Evolutionary conservation across 2,797 vertebrate genomes (phyloP).

Genomic region (Chromis chromis): DNA sequence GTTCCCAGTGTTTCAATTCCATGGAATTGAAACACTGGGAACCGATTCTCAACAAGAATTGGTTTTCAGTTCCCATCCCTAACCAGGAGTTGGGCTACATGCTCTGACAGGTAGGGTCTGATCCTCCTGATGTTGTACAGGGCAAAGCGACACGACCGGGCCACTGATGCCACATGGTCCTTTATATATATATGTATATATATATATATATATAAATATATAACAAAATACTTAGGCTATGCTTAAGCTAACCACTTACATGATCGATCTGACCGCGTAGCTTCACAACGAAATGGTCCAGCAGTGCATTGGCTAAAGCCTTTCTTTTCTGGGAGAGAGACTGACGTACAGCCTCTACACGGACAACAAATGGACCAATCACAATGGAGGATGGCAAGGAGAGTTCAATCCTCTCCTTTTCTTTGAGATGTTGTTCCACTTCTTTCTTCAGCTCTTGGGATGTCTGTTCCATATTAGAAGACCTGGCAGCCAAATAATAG

Average conservation of each 20-base stretch:
- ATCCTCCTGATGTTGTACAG: too few relatives aligned
- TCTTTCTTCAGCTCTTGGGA: slow-evolving; percentile 83
- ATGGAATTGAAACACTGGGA: too few relatives aligned
- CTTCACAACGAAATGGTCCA: slow-evolving; percentile 85
- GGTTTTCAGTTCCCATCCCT: too few relatives aligned
- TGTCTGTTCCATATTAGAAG: slow-evolving; percentile 78
- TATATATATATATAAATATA: too few relatives aligned
- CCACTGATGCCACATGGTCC: too few relatives aligned
- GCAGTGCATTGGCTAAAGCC: slow-evolving; percentile 82
- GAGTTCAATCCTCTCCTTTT: slow-evolving; percentile 84
- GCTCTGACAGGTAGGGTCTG: too few relatives aligned
- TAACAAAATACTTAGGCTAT: background rate
- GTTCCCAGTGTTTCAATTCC: too few relatives aligned
- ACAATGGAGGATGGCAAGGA: slow-evolving; percentile 86
- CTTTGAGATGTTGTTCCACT: slow-evolving; percentile 84
- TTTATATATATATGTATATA: too few relatives aligned
- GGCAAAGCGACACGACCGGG: too few relatives aligned
- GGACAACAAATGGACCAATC: slow-evolving; percentile 91
- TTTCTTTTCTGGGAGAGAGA: slow-evolving; percentile 85
- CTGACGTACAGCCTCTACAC: slow-evolving; percentile 83
- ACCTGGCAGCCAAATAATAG: slow-evolving; percentile 72
- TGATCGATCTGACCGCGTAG: slow-evolving; percentile 85
- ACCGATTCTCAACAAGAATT: too few relatives aligned
- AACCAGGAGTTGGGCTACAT: too few relatives aligned
- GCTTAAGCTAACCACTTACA: slow-evolving; percentile 79